Conservation (phyloP, 1,140 invertebrate species). For the Aethina tumida region DNA sequence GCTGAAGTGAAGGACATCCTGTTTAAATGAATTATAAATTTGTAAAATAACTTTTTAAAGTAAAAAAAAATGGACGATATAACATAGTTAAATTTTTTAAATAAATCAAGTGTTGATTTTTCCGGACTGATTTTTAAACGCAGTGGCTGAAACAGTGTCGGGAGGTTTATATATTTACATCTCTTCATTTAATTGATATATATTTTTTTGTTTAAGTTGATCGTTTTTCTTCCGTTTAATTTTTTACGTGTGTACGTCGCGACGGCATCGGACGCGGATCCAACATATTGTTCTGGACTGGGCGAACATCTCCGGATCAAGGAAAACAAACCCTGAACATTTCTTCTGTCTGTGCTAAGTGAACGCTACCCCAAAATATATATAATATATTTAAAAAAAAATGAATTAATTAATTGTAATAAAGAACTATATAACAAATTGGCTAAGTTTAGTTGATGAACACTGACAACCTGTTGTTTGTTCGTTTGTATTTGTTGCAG, state of each 20-base stretch:
- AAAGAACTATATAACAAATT: conserved; percentile 25
- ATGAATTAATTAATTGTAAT: conserved; percentile 8
- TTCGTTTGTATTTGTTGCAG: conserved; percentile 28
- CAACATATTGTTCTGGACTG: no score
- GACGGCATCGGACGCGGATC: no score
- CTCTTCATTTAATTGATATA: no score
- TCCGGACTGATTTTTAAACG: conserved; percentile 18
- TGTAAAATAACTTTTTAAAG: no score
- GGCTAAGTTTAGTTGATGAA: conserved; percentile 26
- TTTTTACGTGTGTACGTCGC: no score
- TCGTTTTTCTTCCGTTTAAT: no score
- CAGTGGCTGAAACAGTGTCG: conserved; percentile 11
- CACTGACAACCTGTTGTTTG: conserved; percentile 18
- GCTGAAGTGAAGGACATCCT: conserved; percentile 22
- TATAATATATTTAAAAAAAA: no score
- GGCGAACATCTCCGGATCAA: no score
- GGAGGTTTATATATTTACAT: conserved; percentile 6
- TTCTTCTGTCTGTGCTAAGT: conserved; percentile 9
- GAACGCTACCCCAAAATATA: conserved; percentile 8
- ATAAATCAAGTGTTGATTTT: conserved; percentile 18
- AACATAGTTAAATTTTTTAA: conserved; percentile 16
- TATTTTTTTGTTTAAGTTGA: no score
- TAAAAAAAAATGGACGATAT: conserved; percentile 15
- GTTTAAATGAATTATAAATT: conserved; percentile 23
- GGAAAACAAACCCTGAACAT: no score